Evolutionary conservation across 2,797 vertebrate genomes (phyloP).

Genomic region (Anabacerthia variegaticeps): DNA sequence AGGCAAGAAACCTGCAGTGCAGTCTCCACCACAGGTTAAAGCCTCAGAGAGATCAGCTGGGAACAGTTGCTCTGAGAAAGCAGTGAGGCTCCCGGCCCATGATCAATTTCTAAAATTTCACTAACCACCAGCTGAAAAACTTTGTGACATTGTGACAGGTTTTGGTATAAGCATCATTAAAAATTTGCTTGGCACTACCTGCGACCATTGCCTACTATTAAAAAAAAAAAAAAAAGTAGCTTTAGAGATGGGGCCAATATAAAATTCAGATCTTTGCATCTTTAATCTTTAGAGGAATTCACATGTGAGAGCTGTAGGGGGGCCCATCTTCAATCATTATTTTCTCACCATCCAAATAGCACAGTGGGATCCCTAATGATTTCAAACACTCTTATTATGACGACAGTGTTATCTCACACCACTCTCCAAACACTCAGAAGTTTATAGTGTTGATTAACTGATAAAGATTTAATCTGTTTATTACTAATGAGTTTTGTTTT

Average conservation of each 20-base stretch:
- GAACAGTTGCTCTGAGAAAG: background rate
- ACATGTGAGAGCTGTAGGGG: background rate
- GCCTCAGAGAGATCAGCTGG: background rate
- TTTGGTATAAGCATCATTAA: background rate
- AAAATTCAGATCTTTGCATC: background rate
- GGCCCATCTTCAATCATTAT: conserved; percentile 26
- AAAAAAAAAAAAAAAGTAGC: background rate
- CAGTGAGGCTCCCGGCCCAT: fast-evolving
- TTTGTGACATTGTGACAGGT: background rate
- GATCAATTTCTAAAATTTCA: background rate
- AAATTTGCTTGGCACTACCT: background rate
- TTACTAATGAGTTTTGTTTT: conserved; percentile 48
- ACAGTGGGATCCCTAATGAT: background rate
- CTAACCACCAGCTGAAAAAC: background rate
- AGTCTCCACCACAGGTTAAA: background rate
- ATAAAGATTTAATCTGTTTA: conserved; percentile 55
- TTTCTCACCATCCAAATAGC: conserved; percentile 32
- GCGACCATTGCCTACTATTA: background rate
- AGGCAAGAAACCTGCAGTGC: background rate
- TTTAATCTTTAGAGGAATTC: conserved; percentile 25
- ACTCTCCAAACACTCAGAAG: conserved; percentile 21
- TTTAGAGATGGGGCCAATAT: background rate
- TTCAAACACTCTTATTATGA: conserved; percentile 29
- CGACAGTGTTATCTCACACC: conserved; percentile 19
- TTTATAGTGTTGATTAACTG: conserved; percentile 60